Evolutionary conservation across 2,888 invertebrate genomes (phyloP).

Genomic region (Cephus sareptanus): DNA sequence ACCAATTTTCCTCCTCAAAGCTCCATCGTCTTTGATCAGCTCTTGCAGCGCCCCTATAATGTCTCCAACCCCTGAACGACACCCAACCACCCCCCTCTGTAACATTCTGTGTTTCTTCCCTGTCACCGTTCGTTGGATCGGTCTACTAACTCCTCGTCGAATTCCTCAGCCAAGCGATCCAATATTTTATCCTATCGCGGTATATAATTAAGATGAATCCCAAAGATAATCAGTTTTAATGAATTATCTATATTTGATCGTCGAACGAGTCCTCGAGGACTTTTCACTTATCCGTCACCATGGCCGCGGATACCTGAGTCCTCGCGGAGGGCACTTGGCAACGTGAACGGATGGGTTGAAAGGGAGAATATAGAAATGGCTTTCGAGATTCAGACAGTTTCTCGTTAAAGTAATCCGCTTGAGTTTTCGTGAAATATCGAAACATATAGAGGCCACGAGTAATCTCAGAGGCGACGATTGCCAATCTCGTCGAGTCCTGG

Average conservation of each 20-base stretch:
- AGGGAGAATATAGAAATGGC: background rate
- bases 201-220: background rate
- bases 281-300: background rate
- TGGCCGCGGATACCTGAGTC: background rate
- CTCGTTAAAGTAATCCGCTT: background rate
- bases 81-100: constrained; percentile 18
- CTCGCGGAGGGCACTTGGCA: no score
- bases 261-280: background rate
- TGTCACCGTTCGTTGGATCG: background rate
- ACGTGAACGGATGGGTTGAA: background rate
- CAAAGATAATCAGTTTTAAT: background rate
- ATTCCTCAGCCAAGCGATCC: background rate
- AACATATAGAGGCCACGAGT: background rate
- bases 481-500: background rate
- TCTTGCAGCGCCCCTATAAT: constrained; percentile 59
- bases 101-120: constrained; percentile 30
- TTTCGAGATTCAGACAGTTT: background rate
- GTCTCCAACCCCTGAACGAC: constrained; percentile 34
- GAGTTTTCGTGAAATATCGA: background rate
- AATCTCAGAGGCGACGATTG: background rate
- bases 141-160: background rate
- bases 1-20: constrained; percentile 64
- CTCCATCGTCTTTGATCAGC: constrained; percentile 64
- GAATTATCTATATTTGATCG: background rate
- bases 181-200: background rate